These are phyloP conservation scores for Amphipoea oculea DNA, from an alignment of 2,888 invertebrate species.

Conservation along the genomic window DNA sequence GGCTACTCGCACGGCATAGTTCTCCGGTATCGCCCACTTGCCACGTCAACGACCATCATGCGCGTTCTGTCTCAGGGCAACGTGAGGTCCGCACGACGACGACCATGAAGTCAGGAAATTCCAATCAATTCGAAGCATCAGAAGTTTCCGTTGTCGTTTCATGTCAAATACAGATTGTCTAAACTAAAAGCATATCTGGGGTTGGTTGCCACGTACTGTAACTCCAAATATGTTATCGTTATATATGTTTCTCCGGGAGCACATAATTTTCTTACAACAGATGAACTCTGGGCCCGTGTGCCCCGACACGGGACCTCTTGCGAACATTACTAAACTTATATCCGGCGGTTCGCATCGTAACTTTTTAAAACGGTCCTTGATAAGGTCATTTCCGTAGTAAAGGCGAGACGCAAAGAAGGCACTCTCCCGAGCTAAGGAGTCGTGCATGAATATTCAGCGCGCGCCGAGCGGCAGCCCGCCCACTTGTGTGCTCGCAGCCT, in stretches of 20 bases:
- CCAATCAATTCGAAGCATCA: not conserved
- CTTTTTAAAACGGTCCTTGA: slow-evolving; percentile 35
- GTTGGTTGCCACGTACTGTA: not conserved
- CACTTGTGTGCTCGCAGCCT: slow-evolving; percentile 29
- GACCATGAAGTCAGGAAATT: not conserved
- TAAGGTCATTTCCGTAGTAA: slow-evolving; percentile 35
- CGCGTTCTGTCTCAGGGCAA: no score
- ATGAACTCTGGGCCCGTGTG: no score
- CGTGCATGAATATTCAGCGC: slow-evolving; percentile 58
- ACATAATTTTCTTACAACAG: not conserved
- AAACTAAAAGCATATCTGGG: not conserved
- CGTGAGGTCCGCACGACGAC: not conserved
- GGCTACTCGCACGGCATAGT: no score
- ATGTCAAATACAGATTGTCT: not conserved
- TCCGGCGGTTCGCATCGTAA: not conserved
- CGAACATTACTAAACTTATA: slow-evolving; percentile 15
- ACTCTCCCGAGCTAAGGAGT: slow-evolving; percentile 34
- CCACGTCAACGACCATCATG: not conserved
- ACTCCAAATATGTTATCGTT: no score
- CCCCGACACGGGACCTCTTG: not conserved
- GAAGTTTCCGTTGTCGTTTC: not conserved
- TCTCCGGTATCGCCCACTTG: not conserved
- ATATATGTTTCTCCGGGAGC: not conserved
- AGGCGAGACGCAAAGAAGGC: slow-evolving; percentile 25
- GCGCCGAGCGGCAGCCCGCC: not conserved